Evolutionary conservation across 1,140 invertebrate species (phyloP), one percentile per base, ranked within the genome.

Genomic region (Scylla paramamosain): DNA sequence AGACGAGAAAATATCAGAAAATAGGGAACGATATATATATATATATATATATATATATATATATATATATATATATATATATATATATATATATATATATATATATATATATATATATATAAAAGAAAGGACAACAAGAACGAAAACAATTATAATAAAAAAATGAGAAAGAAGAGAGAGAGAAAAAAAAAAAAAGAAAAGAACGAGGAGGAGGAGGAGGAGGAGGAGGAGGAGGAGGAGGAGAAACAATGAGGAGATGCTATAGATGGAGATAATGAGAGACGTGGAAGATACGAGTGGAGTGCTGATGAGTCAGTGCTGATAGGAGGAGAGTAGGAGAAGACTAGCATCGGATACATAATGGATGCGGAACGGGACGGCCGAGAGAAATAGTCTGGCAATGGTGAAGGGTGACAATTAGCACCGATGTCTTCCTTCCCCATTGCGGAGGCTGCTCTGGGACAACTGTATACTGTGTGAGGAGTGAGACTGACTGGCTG

Each of bases 201-300:
- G 25, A 77, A n/a, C 7, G n/a, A 20, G 3, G 25, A n/a, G 67
- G 25, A n/a, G 67, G n/a, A n/a, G n/a, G 6, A n/a, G 67, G 20
- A n/a, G 20, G 25, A n/a, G 67, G 6, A n/a, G 0, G 16, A n/a
- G 20, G 20, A n/a, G 67, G 67, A 20, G 20, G 67, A 20, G 1
- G 25, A 20, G 20, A 20, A n/a, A n/a, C 12, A n/a, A 77, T 12
- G 20, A n/a, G 67, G 20, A 77, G 16, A 77, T n/a, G 67, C 16
- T 77, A 25, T 77, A 77, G 67, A 77, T 77, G 25, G 67, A 77
- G 67, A 77, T 77, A 77, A 77, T 77, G 67, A 77, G 67, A 77
- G 67, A 77, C 0, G 67, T 77, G 67, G 67, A 77, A 77, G 67
- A n/a, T 77, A 77, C 20, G 67, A 77, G 67, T 77, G 67, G 67